phyloP scores from a whole-genome alignment of 1,140 invertebrate genomes.

The Saxidomus purpurata region DNA sequence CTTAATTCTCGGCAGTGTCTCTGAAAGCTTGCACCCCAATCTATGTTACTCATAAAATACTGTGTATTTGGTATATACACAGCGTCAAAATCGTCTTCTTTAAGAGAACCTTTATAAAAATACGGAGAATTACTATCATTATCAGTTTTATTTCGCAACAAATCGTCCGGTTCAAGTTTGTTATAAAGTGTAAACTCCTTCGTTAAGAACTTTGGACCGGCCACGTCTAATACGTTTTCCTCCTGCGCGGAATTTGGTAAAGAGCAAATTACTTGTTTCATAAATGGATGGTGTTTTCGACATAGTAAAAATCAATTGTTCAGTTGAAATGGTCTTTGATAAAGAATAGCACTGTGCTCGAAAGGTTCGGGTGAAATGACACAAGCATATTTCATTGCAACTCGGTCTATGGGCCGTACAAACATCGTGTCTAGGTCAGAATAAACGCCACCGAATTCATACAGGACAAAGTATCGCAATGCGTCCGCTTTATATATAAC shows the following conservation, averaged over 20 bases:
- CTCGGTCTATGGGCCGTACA: slow-evolving; percentile 70
- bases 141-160: not conserved
- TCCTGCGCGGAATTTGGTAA: slow-evolving; percentile 53
- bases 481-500: slow-evolving; percentile 69
- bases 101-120: not conserved
- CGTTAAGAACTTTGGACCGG: not conserved
- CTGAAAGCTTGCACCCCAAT: not conserved
- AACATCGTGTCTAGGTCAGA: slow-evolving; percentile 79
- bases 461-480: slow-evolving; percentile 77
- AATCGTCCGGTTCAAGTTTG: not conserved
- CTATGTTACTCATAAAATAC: slow-evolving; percentile 9
- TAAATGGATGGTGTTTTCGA: slow-evolving; percentile 77
- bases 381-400: slow-evolving; percentile 72
- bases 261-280: slow-evolving; percentile 68
- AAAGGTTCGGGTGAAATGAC: slow-evolving; percentile 80
- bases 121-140: not conserved
- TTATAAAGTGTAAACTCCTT: not conserved
- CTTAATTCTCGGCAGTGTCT: too few species aligned
- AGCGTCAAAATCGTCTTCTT: not conserved
- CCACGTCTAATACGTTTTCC: slow-evolving; percentile 67
- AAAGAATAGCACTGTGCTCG: slow-evolving; percentile 75
- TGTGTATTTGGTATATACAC: slow-evolving; percentile 30
- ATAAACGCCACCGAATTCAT: slow-evolving; percentile 80
- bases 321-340: slow-evolving; percentile 69
- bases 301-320: slow-evolving; percentile 80